phyloP scores from a whole-genome alignment of 2,797 vertebrate species.

The Odontamblyopus lacepedii region DNA sequence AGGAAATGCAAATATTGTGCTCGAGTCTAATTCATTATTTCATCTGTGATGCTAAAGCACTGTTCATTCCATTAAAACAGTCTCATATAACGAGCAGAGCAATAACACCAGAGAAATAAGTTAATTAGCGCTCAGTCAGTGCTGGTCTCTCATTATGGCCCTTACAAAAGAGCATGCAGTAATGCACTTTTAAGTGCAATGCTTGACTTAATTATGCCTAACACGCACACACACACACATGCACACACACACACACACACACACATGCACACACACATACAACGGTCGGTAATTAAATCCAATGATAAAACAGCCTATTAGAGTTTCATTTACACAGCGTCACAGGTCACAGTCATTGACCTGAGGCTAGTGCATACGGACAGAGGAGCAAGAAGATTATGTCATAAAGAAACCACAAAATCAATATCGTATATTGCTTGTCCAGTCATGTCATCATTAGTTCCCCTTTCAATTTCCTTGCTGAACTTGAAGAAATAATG shows the following conservation, averaged over 20 bases:
- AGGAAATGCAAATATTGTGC: slow-evolving; percentile 27
- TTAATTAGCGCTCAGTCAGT: slow-evolving; percentile 68
- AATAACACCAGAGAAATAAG: slow-evolving; percentile 70
- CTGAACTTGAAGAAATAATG: no score
- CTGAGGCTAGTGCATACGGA: slow-evolving; percentile 27
- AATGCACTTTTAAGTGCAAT: slow-evolving; percentile 76
- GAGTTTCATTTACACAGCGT: slow-evolving; percentile 57
- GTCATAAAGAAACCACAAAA: slow-evolving; percentile 42
- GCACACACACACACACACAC: slow-evolving; percentile 26
- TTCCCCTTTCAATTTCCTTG: no score
- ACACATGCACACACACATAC: slow-evolving; percentile 4
- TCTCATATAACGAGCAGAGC: slow-evolving; percentile 60
- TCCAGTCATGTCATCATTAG: no score
- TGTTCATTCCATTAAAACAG: slow-evolving; percentile 47
- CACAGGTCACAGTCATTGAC: slow-evolving; percentile 48
- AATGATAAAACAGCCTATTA: slow-evolving; percentile 69
- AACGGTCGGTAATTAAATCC: slow-evolving; percentile 63
- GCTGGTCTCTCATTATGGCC: slow-evolving; percentile 65
- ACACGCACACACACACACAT: slow-evolving; percentile 2
- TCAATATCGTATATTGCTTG: slow-evolving; percentile 20
- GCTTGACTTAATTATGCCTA: slow-evolving; percentile 72
- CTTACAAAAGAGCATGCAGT: slow-evolving; percentile 71
- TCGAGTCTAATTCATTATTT: slow-evolving; percentile 44
- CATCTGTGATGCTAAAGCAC: slow-evolving; percentile 51
- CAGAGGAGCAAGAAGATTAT: slow-evolving; percentile 35